A percentile compares a stretch with the other conserved stretches of the same genome.
Evolutionary conservation across 2,888 invertebrate genomes (phyloP).

Genomic region (Clanis bilineata): DNA sequence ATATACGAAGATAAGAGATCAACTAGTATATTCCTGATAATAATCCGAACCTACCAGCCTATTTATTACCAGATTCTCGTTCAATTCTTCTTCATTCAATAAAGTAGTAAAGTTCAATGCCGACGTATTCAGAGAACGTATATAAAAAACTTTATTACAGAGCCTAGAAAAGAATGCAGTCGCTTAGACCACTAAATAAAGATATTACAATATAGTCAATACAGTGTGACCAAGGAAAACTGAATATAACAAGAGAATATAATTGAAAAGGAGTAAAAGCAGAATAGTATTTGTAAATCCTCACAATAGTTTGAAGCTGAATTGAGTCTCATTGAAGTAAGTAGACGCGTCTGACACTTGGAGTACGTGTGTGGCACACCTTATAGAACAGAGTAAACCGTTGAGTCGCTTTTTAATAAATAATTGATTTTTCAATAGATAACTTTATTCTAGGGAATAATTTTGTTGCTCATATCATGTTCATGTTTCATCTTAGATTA

Average conservation of each 20-base stretch:
- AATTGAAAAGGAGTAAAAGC: background rate
- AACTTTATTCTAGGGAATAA: no score
- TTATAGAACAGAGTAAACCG: background rate
- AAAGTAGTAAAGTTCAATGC: background rate
- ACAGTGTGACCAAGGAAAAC: background rate
- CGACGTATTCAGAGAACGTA: background rate
- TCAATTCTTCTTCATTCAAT: background rate
- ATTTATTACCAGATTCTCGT: background rate
- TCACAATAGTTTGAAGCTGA: conserved; percentile 1
- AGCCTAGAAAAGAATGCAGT: background rate
- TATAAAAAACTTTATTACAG: background rate
- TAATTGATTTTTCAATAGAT: no score
- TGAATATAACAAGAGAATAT: background rate
- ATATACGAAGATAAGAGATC: no score
- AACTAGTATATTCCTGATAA: no score
- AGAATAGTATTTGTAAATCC: background rate
- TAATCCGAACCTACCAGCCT: background rate
- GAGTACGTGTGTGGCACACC: background rate
- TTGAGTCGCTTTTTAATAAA: background rate
- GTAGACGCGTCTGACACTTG: background rate
- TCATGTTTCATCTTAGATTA: no score
- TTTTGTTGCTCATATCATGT: no score
- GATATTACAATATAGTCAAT: no score
- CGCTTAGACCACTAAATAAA: no score
- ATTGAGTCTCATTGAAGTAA: background rate